Evolutionary conservation across 2,888 invertebrate species (phyloP).

Genomic region (Dryomyza anilis): DNA sequence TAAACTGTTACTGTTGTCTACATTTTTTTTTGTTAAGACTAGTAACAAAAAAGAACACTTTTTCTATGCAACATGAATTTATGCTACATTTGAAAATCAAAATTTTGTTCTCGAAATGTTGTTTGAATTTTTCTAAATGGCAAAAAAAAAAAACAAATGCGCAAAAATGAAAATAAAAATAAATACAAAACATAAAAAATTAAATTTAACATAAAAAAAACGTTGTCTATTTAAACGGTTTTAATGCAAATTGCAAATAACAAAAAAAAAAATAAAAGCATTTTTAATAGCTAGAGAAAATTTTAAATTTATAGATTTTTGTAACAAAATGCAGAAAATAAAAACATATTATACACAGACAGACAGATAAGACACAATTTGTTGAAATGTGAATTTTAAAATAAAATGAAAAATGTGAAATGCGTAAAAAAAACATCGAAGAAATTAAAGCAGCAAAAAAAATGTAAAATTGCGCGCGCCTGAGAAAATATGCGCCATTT

Average conservation of each 20-base stretch:
- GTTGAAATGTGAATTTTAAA: too few species aligned
- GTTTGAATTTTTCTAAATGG: background rate
- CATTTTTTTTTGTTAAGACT: too few species aligned
- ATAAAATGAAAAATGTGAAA: too few species aligned
- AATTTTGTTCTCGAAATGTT: background rate
- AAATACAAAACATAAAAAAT: background rate
- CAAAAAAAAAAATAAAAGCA: conserved; percentile 9
- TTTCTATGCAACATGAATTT: too few species aligned
- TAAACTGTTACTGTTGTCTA: too few species aligned
- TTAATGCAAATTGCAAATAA: too few species aligned
- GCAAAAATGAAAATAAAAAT: too few species aligned
- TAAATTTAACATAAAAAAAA: background rate
- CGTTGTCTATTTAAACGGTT: conserved; percentile 17
- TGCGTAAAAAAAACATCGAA: conserved; percentile 10
- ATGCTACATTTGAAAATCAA: too few species aligned
- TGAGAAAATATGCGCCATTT: too few species aligned
- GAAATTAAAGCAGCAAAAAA: background rate
- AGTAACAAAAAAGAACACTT: too few species aligned
- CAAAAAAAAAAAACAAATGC: too few species aligned
- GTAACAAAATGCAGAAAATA: background rate
- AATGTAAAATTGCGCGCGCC: too few species aligned
- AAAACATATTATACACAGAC: background rate
- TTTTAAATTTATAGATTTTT: conserved; percentile 19
- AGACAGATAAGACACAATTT: background rate
- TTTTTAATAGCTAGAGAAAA: conserved; percentile 15